These are phyloP conservation scores for Priocnemis perturbator DNA, from an alignment of 2,888 invertebrate species.

Conservation along the genomic window DNA sequence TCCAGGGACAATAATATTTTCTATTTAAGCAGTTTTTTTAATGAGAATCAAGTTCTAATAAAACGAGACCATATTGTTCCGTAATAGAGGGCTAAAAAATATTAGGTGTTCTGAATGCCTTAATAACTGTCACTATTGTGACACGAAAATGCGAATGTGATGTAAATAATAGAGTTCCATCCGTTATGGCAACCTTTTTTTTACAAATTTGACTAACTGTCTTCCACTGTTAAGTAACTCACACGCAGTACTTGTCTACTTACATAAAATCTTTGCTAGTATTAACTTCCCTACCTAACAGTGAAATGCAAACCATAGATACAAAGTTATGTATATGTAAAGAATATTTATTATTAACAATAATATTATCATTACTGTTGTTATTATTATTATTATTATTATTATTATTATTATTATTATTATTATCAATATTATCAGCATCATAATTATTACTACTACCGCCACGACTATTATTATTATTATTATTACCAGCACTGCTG, in stretches of 20 bases:
- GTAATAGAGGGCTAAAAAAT: no score
- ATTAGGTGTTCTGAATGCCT: no score
- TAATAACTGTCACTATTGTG: no score
- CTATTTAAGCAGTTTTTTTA: no score
- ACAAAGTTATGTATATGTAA: slow-evolving; percentile 67
- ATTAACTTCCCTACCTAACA: slow-evolving; percentile 59
- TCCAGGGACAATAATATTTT: no score
- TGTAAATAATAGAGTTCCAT: no score
- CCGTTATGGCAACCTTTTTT: slow-evolving; percentile 1
- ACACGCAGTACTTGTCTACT: slow-evolving; percentile 52
- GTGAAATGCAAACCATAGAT: slow-evolving; percentile 62
- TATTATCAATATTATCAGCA: slow-evolving; percentile 7
- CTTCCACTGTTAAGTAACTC: slow-evolving; percentile 6
- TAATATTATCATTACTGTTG: slow-evolving; percentile 49
- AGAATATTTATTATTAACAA: slow-evolving; percentile 70
- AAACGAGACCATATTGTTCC: no score
- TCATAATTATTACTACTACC: slow-evolving; percentile 5
- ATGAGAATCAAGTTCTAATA: no score
- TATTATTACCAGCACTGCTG: no score
- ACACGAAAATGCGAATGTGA: no score
- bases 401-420: slow-evolving; percentile 18
- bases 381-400: slow-evolving; percentile 38
- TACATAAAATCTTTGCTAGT: slow-evolving; percentile 68
- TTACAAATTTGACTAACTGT: slow-evolving; percentile 5
- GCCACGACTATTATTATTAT: slow-evolving; percentile 1